Conservation (phyloP, 1,140 invertebrate species). For the Grapholita molesta region DNA sequence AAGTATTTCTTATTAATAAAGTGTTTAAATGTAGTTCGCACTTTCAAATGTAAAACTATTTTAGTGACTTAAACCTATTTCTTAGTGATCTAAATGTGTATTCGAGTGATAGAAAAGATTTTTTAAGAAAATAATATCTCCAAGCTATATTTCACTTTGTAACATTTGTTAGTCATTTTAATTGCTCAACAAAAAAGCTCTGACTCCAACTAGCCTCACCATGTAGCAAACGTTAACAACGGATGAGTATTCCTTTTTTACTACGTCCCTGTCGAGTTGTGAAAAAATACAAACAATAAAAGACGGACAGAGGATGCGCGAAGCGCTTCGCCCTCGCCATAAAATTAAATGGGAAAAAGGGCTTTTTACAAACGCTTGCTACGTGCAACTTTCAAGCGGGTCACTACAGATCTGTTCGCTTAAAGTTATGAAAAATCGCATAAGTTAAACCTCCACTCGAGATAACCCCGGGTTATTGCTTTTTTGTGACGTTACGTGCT, state of each 20-base stretch:
- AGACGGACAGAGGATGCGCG: slow-evolving; percentile 23
- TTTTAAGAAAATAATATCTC: no score
- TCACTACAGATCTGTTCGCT: slow-evolving; percentile 36
- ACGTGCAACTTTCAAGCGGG: slow-evolving; percentile 36
- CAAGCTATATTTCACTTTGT: no score
- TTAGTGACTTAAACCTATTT: no score
- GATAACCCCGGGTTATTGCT: slow-evolving; percentile 53
- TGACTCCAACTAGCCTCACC: neutral
- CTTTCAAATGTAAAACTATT: no score
- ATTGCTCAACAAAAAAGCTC: neutral
- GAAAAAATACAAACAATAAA: slow-evolving; percentile 32
- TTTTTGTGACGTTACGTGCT: slow-evolving; percentile 37
- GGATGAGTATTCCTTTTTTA: slow-evolving; percentile 22
- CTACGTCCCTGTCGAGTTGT: slow-evolving; percentile 20
- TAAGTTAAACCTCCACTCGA: slow-evolving; percentile 46
- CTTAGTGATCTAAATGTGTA: no score
- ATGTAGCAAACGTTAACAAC: slow-evolving; percentile 28
- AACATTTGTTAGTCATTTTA: neutral
- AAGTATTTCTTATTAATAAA: no score
- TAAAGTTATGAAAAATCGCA: slow-evolving; percentile 55
- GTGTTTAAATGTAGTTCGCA: no score
- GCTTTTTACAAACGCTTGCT: slow-evolving; percentile 21
- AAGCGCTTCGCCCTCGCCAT: slow-evolving; percentile 35
- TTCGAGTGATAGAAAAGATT: no score
- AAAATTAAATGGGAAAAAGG: slow-evolving; percentile 43